Evolutionary conservation across 2,888 invertebrate species (phyloP).

Genomic region (Thymelicus sylvestris): DNA sequence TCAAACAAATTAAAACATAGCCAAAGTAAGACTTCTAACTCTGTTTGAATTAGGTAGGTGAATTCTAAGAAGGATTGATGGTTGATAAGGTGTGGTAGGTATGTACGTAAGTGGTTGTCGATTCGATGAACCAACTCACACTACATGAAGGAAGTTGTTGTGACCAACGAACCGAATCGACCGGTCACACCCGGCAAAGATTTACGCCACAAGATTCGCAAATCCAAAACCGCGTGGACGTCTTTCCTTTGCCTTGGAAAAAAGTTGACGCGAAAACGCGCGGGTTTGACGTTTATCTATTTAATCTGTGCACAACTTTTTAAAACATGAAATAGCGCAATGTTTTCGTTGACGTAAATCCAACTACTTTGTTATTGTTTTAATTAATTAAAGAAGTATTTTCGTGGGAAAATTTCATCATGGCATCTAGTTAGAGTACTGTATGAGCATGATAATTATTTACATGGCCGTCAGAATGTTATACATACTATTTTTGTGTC

Average conservation of each 20-base stretch:
- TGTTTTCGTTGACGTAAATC: conserved; percentile 30
- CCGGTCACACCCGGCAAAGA: conserved; percentile 69
- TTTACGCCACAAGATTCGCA: conserved; percentile 76
- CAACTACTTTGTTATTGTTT: conserved; percentile 32
- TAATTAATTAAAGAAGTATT: conserved; percentile 29
- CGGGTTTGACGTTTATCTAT: conserved; percentile 48
- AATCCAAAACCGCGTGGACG: conserved; percentile 69
- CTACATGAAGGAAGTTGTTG: conserved; percentile 72
- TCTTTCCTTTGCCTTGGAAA: conserved; percentile 53
- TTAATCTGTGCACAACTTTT: conserved; percentile 39
- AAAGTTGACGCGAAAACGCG: conserved; percentile 48
- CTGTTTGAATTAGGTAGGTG: not conserved
- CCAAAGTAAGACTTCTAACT: not conserved
- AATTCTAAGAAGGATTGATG: conserved; percentile 22
- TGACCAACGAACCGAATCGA: conserved; percentile 61
- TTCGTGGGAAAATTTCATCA: conserved; percentile 30
- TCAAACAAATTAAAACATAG: conserved; percentile 1
- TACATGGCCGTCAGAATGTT: conserved; percentile 65
- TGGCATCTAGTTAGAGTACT: conserved; percentile 29
- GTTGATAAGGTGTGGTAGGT: conserved; percentile 26
- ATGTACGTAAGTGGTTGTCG: conserved; percentile 26
- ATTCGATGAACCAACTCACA: conserved; percentile 53
- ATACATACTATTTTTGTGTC: conserved; percentile 66
- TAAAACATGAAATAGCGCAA: conserved; percentile 30
- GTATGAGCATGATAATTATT: conserved; percentile 39